These are phyloP conservation scores for Antigone vipio DNA, from an alignment of 2,113 vertebrate species.

Conservation along the genomic window DNA sequence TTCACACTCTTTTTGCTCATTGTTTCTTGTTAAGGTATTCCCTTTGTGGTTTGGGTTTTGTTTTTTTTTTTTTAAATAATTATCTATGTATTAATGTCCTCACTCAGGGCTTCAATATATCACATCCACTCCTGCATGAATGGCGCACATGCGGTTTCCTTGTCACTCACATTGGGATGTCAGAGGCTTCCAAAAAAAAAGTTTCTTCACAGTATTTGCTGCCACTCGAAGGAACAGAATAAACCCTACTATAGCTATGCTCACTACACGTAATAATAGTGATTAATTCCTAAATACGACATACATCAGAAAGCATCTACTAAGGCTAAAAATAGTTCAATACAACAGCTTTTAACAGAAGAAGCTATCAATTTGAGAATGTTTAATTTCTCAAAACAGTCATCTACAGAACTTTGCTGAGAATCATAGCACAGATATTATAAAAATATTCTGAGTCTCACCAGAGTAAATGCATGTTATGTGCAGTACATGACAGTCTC, in stretches of 20 bases:
- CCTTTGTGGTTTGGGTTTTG: not conserved
- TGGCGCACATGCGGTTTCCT: not conserved
- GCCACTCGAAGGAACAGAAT: not conserved
- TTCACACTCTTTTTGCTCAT: not conserved
- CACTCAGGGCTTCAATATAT: not conserved
- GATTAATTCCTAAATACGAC: not conserved
- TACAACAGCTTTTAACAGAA: not conserved
- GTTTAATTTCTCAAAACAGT: not conserved
- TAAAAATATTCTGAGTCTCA: not conserved
- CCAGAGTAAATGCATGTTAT: not conserved
- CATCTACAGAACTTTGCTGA: not conserved
- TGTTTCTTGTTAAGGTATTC: not conserved
- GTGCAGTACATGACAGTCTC: not conserved
- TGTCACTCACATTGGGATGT: not conserved
- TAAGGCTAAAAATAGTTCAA: not conserved
- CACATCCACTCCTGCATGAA: rapidly evolving
- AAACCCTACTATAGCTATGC: not conserved
- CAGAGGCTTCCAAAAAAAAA: not conserved
- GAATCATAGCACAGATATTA: not conserved
- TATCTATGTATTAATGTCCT: not conserved
- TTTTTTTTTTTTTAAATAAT: not conserved
- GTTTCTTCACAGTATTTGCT: not conserved
- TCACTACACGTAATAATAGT: not conserved
- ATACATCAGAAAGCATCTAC: not conserved
- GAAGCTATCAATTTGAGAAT: not conserved